Evolutionary conservation across 2,888 invertebrate genomes (phyloP).

Genomic region (Synanthedon myopaeformis): DNA sequence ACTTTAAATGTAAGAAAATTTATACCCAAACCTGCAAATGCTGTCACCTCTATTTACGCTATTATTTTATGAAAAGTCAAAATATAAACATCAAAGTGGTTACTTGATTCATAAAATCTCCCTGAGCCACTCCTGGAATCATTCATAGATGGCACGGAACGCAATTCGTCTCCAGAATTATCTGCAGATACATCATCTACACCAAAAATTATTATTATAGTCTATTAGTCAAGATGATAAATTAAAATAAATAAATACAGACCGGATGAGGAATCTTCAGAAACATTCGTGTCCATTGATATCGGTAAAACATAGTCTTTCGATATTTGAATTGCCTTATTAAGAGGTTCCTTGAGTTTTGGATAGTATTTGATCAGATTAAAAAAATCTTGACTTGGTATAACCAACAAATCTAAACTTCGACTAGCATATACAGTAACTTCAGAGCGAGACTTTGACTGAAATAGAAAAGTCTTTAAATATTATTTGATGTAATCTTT

Average conservation of each 20-base stretch:
- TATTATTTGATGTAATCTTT: too few relatives aligned
- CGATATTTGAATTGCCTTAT: conserved; percentile 48
- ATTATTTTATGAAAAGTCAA: too few relatives aligned
- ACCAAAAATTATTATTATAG: conserved; percentile 2
- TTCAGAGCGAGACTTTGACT: conserved; percentile 32
- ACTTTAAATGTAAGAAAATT: too few relatives aligned
- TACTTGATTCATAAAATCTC: conserved; percentile 23
- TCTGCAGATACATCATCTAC: neutral
- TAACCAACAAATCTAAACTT: conserved; percentile 49
- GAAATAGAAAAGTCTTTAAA: too few relatives aligned
- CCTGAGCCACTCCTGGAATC: conserved; percentile 42
- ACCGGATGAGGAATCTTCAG: conserved; percentile 39
- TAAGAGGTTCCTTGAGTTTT: conserved; percentile 50
- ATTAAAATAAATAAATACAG: neutral
- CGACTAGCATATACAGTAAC: conserved; percentile 56
- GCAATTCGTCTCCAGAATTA: conserved; percentile 30
- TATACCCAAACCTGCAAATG: too few relatives aligned
- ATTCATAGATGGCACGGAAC: conserved; percentile 34
- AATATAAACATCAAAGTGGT: neutral
- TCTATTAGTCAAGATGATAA: neutral
- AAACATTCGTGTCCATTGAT: conserved; percentile 30
- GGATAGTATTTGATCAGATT: conserved; percentile 56
- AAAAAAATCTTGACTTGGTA: conserved; percentile 54
- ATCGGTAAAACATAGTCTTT: conserved; percentile 58
- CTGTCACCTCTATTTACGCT: too few relatives aligned